Percentiles rank a stretch among this genome's conserved stretches.
Evolutionary conservation across 2,113 vertebrate genomes (phyloP).

Genomic region (Morone chrysops): DNA sequence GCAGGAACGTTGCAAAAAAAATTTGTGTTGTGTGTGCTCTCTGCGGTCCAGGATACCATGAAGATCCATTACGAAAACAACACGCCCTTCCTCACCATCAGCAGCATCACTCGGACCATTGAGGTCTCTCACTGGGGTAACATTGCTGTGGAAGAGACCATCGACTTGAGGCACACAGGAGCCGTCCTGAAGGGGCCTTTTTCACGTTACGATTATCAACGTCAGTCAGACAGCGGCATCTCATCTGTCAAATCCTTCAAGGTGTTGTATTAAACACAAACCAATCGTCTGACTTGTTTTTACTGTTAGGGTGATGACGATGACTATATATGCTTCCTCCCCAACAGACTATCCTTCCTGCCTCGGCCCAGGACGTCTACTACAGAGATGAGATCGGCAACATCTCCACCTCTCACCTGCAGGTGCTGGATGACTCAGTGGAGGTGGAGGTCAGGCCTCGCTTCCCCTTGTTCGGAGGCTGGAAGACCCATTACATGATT

Average conservation of each 20-base stretch:
- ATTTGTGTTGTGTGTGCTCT: constrained; percentile 6
- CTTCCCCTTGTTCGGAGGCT: constrained; percentile 97
- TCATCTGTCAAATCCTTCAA: constrained; percentile 99
- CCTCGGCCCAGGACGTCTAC: constrained; percentile 97
- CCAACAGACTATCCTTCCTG: constrained; percentile 96
- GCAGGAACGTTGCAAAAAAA: neutral
- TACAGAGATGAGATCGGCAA: constrained; percentile 99
- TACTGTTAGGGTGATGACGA: neutral
- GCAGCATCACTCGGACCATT: constrained; percentile 92
- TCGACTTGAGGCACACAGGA: constrained; percentile 96
- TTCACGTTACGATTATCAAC: constrained; percentile 98
- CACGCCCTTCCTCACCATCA: constrained; percentile 95
- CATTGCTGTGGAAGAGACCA: constrained; percentile 96
- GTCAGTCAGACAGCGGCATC: constrained; percentile 97
- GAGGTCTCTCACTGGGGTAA: constrained; percentile 99
- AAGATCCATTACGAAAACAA: constrained; percentile 99
- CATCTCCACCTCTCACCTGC: constrained; percentile 97
- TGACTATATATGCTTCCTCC: neutral
- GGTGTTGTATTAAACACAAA: constrained; percentile 75
- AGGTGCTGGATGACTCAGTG: constrained; percentile 96
- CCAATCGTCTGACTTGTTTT: neutral
- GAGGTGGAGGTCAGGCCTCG: constrained; percentile 98
- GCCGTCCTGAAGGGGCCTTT: constrained; percentile 96
- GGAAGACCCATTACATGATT: constrained; percentile 98
- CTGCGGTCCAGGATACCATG: constrained; percentile 87